Percentiles rank a stretch among this genome's conserved stretches.
Conservation (phyloP, 2,888 invertebrate species). For the Perizoma affinitatum region DNA sequence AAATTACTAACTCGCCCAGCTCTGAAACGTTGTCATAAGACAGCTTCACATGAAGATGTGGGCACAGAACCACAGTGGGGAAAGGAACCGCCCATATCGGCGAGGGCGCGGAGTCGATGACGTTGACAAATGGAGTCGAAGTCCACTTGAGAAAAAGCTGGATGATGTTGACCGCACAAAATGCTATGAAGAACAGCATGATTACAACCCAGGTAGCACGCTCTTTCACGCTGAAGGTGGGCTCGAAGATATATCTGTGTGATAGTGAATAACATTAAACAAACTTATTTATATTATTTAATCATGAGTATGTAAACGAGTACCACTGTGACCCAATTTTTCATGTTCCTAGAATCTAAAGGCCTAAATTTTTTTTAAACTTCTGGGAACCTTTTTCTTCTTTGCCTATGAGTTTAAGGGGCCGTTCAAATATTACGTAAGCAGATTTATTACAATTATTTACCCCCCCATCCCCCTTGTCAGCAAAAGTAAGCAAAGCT, state of each 20-base stretch:
- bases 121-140: conserved; percentile 75
- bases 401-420: too few relatives aligned
- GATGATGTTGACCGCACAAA: conserved; percentile 70
- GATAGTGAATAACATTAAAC: too few relatives aligned
- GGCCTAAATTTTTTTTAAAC: too few relatives aligned
- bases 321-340: too few relatives aligned
- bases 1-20: conserved; percentile 57
- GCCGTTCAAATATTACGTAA: too few relatives aligned
- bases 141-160: conserved; percentile 72
- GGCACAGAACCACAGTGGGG: conserved; percentile 75
- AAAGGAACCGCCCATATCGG: conserved; percentile 79
- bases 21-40: conserved; percentile 64
- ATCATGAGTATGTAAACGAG: too few relatives aligned
- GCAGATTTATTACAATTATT: too few relatives aligned
- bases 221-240: conserved; percentile 67
- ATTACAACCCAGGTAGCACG: conserved; percentile 70
- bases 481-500: too few relatives aligned
- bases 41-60: conserved; percentile 69
- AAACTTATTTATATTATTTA: too few relatives aligned
- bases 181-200: conserved; percentile 65
- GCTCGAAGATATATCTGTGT: conserved; percentile 74
- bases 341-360: too few relatives aligned
- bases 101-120: conserved; percentile 74
- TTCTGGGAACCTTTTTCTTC: too few relatives aligned
- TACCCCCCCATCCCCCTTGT: too few relatives aligned